Evolutionary conservation across 2,113 vertebrate species (phyloP), one percentile per base, ranked within the genome.

Genomic region (Choloepus hoffmanni): DNA sequence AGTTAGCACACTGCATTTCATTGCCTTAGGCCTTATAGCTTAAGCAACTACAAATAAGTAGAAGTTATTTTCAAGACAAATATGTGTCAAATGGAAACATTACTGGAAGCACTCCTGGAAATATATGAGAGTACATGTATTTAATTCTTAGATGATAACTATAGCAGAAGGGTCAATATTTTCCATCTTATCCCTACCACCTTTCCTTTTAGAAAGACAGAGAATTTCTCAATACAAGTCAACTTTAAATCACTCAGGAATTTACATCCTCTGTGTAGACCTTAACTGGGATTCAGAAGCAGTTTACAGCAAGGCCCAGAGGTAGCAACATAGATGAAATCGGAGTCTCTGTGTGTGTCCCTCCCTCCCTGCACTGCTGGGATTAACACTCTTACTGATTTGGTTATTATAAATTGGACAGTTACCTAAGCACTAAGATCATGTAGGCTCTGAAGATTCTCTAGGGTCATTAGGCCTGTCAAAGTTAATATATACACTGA

Each of bases 21-120:
- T 36, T 84, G 58, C 36, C 28, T 92, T 9, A 0, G 36, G 43
- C 36, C 53, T 65, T 26, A 4, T 70, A 68, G 67, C n/a, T 83
- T 79, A 92, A 85, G 48, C 58, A 81, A 50, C 62, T 85, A 53
- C 21, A 36, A 15, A 7, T 58, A 95, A 93, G 67, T 73, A 89
- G 68, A 96, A 84, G 30, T 62, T 45, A 88, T 88, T 90, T 92
- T 83, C n/a, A 87, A 91, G 16, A 11, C 21, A 79, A 92, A 86
- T n/a, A 89, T 33, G 74, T 82, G 95, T 62, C 65, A 74, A 43
- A 33, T 45, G 67, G 84, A 88, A 85, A 79, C 87, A 28, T 16
- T 72, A 10, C 5, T 81, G 55, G 58, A 76, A 68, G 12, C 5
- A 67, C 19, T 94, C 8, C 26, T 60, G 43, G 63, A 93, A 45